Percentiles rank a stretch among this genome's conserved stretches.
These are phyloP conservation scores for Pipistrellus nathusii DNA, from an alignment of 2,797 vertebrate species.

Conservation along the genomic window DNA sequence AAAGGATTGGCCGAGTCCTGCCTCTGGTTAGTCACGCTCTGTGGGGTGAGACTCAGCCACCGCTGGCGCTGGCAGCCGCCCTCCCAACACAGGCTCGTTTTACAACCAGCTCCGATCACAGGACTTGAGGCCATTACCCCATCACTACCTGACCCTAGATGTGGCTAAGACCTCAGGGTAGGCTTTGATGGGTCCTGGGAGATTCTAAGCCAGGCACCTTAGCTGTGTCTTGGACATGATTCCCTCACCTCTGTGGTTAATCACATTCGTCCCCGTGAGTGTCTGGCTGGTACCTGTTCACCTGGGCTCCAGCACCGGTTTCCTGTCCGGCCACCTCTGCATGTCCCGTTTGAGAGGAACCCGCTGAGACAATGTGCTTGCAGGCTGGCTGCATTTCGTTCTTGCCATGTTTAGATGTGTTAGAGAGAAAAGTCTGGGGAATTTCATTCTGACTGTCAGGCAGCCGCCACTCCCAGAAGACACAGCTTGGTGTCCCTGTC, in stretches of 20 bases:
- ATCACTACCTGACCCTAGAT: conserved; percentile 61
- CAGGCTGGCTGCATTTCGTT: not conserved
- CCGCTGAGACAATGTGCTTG: fast-evolving
- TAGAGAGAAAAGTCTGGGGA: not conserved
- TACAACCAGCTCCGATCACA: conserved; percentile 59
- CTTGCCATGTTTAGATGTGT: not conserved
- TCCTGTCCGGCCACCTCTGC: not conserved
- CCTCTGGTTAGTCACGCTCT: conserved; percentile 84
- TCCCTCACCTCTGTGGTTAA: not conserved
- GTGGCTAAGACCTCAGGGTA: not conserved
- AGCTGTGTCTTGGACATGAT: fast-evolving
- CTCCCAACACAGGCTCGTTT: not conserved
- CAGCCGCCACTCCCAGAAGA: conserved; percentile 76
- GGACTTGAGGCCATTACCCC: not conserved
- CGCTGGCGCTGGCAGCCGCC: not conserved
- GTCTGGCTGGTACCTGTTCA: fast-evolving
- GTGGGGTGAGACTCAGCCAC: conserved; percentile 78
- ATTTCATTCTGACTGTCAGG: conserved; percentile 76
- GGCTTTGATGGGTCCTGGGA: not conserved
- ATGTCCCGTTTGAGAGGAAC: not conserved
- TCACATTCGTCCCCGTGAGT: not conserved
- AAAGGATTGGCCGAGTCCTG: conserved; percentile 72
- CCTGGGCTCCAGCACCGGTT: not conserved
- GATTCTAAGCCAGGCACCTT: not conserved
- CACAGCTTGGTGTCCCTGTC: conserved; percentile 79